Evolutionary conservation across 2,797 vertebrate genomes (phyloP).

Genomic region (Sebastes baramenuke): DNA sequence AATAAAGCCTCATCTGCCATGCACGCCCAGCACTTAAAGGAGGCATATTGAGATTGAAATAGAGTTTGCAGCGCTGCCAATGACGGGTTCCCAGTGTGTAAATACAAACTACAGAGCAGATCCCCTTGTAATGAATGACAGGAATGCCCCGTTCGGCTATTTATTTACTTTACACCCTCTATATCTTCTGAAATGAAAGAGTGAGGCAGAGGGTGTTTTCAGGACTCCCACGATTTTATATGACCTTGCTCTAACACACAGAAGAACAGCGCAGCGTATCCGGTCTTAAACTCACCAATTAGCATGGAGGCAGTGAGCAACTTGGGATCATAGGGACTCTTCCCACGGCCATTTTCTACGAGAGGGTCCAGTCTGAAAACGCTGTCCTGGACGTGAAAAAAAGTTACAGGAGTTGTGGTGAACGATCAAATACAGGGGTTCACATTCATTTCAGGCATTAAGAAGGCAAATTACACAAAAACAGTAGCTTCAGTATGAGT

Average conservation of each 20-base stretch:
- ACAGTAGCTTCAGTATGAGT: not conserved
- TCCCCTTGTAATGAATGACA: conserved; percentile 58
- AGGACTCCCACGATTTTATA: conserved; percentile 48
- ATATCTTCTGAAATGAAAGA: conserved; percentile 61
- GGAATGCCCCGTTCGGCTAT: conserved; percentile 53
- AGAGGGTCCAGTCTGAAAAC: conserved; percentile 90
- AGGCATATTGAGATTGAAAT: conserved; percentile 52
- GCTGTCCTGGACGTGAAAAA: conserved; percentile 84
- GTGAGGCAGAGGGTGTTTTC: conserved; percentile 42
- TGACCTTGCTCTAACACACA: not conserved
- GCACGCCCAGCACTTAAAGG: conserved; percentile 41
- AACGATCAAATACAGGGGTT: not conserved
- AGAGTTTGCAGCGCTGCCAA: conserved; percentile 67
- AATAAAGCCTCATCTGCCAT: conserved; percentile 44
- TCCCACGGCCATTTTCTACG: conserved; percentile 95
- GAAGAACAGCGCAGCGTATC: not conserved
- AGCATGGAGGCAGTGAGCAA: conserved; percentile 94
- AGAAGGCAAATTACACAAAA: not conserved
- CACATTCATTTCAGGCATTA: not conserved
- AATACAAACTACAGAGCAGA: conserved; percentile 59
- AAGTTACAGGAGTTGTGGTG: not conserved
- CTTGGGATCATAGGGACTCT: conserved; percentile 98
- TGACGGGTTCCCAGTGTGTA: conserved; percentile 57
- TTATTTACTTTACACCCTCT: conserved; percentile 36
- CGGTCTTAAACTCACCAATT: conserved; percentile 85